Evolutionary conservation across 2,888 invertebrate species (phyloP), one percentile per base, ranked within the genome.

Genomic region (Chymomyza caudatula): DNA sequence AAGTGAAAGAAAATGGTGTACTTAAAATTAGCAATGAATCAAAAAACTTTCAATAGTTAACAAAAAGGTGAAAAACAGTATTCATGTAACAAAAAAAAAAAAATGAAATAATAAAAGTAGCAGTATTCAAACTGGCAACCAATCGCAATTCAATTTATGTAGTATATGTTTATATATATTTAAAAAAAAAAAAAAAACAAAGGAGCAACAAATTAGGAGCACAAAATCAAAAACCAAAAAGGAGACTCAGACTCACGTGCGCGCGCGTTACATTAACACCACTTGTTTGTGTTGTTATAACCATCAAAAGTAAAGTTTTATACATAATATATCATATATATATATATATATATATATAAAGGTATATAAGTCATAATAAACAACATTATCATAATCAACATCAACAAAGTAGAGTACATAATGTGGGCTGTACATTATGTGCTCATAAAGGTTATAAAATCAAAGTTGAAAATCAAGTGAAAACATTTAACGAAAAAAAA

Each of bases 161-260:
- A 54, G 29, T 29, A 54, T 54, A 29, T 47, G 17, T 58, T 57
- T 25, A 25, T 2, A 47, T 51, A 51, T 52, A 23, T 22, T 54
- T 60, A 67, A 56, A 43, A 53, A 63, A 20, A 1, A 69, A 67
- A 71, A 64, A 58, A 47, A 25, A 54, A 19, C 44, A 42, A 64
- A 67, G 66, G 69, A 73, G 69, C 69, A 84, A 78, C 68, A 78
- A 71, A 80, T 69, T 65, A 70, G 76, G 77, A 84, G 69, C 77
- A 81, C 70, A 74, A 78, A 85, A 85, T 77, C 83, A 82, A 73
- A 17, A 76, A 79, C 72, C 71, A 76, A 74, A 87, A 76, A 86
- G 86, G 88, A 87, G 86, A 87, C 88, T 78, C 86, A 77, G 86
- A 87, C 88, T 78, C 86, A 77, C 85, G 87, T 85, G 85, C 85